phyloP scores from a whole-genome alignment of 2,888 invertebrate genomes.

The Drosophila antonietae region DNA sequence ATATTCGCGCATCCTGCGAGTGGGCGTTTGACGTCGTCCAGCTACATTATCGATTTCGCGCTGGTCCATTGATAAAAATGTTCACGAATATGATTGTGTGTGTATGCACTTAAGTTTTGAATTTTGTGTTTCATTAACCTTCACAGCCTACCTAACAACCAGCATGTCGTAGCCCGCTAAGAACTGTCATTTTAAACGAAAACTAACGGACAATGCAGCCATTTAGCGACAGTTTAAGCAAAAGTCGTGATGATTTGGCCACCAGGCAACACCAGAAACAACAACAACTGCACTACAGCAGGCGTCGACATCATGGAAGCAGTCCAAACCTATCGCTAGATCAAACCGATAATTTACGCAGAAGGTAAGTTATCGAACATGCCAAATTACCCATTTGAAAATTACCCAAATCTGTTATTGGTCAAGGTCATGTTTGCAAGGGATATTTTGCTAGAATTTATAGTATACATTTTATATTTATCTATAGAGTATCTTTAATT shows the following conservation, averaged over 20 bases:
- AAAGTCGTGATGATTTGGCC: constrained; percentile 84
- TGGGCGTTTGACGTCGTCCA: constrained; percentile 44
- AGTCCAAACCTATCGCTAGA: constrained; percentile 81
- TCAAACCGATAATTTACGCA: constrained; percentile 82
- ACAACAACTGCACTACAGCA: constrained; percentile 63
- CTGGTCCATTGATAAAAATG: constrained; percentile 55
- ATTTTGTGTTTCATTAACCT: constrained; percentile 4
- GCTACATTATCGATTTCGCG: constrained; percentile 51
- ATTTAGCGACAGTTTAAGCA: constrained; percentile 81
- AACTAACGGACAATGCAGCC: constrained; percentile 81
- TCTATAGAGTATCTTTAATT: not conserved
- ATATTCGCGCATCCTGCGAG: constrained; percentile 46
- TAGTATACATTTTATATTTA: not conserved
- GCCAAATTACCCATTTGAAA: not conserved
- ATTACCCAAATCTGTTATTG: constrained; percentile 14
- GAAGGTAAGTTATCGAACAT: constrained; percentile 73
- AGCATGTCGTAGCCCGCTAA: constrained; percentile 65
- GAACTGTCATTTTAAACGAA: constrained; percentile 18
- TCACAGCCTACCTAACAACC: constrained; percentile 34
- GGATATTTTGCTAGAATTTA: not conserved
- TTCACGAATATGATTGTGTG: not conserved
- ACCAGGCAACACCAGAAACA: constrained; percentile 61
- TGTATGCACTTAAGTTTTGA: not conserved
- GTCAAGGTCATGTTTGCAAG: constrained; percentile 35
- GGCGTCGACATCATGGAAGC: constrained; percentile 78